Evolutionary conservation across 2,888 invertebrate genomes (phyloP), one percentile per base, ranked within the genome.

Genomic region (Tachina lurida): DNA sequence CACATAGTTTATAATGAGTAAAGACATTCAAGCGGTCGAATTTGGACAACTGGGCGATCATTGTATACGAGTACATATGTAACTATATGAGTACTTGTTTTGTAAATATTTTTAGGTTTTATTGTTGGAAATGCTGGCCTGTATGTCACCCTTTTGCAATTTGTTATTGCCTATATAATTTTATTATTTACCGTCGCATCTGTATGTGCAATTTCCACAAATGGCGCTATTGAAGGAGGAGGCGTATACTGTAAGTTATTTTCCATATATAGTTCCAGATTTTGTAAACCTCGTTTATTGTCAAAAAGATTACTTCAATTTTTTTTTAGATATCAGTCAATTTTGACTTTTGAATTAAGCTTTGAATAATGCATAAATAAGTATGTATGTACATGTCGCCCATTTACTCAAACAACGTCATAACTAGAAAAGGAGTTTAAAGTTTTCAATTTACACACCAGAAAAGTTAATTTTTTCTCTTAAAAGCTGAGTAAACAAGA

Each of bases 181-280:
- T 95, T 99, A 70, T 93, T 98, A 45, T 97, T 98, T 91, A 99
- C 99, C 0, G 98, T 99, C 1, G 96, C 97, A 45, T 99, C 99
- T 0, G 97, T 99, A 68, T 99, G 99, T 93, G 99, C 99, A 47
- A 98, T 99, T 91, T 99, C 98, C 2, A 99, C 99, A 45, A 99
- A 99, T 94, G 99, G 99, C 19, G 99, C 99, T 41, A 97, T 99
- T 0, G 98, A 99, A 94, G 99, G 99, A 10, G 99, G 99, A 0
- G 99, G 99, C 15, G 99, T 99, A 56, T 99, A 99, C 91, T 99
- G 99, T 99, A 97, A 97, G 92, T 89, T 75, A 43, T 17, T 67
- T 39, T 9, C 10, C 12, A 43, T 17, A 62, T 43, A 7, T 15
- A 58, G 12, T 3, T 56, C 22, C 7, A 54, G 31, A 31, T 31